Base-by-base conservation (phyloP, 2,888 invertebrate species). In the Kuschelorhynchus macadamiae region DNA sequence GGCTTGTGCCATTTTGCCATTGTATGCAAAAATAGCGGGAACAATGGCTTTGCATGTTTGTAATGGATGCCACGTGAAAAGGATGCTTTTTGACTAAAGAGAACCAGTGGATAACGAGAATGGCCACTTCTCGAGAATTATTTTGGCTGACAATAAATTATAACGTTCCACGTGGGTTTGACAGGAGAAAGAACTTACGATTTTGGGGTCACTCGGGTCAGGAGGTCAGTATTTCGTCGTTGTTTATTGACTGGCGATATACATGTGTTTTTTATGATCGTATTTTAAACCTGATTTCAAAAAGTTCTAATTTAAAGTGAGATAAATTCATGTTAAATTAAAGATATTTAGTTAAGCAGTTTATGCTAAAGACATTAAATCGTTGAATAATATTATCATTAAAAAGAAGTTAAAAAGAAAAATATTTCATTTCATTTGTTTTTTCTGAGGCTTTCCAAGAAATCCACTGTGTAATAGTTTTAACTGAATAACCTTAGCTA, bases 1-100 rank as follows among this genome's bases (percentile, higher is more conserved):
- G 42, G 39, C 52, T 52, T 59, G 65, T 59, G 65, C 62, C 53
- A 47, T 63, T 62, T 63, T 52, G 53, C 62, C 62, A 63, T 63
- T 63, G 62, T 63, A 63, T 65, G 65, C 52, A 65, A 65, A 65
- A 65, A 59, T 59, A 42, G 36, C 33, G 30, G 44, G 33, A 33
- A 50, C 57, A 65, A 65, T 65, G 65, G 36, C 46, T 46, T 46
- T 46, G 52, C 36, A 32, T 52, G 44, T 53, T 53, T 47, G 62
- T 41, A 50, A 63, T 57, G 56, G 33, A 57, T 57, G n/a, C 56
- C 56, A 57, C 18, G 33, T 46, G 46, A 57, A 57, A 55, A 46
- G 44, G 30, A n/a, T 20, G 41, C 16, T 32, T 57, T 57, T 46
- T 57, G 56, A 57, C 56, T 55, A 63, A 53, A 53, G 39, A 32